phyloP scores from a whole-genome alignment of 2,113 vertebrate species.

The Rhinolophus ferrumequinum region DNA sequence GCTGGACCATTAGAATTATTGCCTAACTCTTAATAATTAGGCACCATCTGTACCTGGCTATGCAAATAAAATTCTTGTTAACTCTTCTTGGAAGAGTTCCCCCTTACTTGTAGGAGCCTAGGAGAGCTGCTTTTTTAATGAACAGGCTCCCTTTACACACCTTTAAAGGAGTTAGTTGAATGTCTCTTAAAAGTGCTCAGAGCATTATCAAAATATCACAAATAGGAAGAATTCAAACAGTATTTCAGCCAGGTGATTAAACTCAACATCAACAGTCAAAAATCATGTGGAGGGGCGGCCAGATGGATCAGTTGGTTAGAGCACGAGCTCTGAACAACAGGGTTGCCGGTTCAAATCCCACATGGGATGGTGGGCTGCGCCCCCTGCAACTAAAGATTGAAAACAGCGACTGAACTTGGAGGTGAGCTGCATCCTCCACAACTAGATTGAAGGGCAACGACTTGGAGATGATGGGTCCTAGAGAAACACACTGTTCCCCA shows the following conservation, averaged over 20 bases:
- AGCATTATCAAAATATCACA: slow-evolving; percentile 62
- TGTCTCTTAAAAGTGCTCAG: slow-evolving; percentile 15
- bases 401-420: too few relatives aligned
- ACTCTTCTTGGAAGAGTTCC: not conserved
- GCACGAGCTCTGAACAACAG: too few relatives aligned
- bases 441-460: too few relatives aligned
- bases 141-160: not conserved
- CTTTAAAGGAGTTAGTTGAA: slow-evolving; percentile 52
- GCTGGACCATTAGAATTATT: slow-evolving; percentile 25
- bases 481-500: too few relatives aligned
- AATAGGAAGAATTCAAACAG: not conserved
- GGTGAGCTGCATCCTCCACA: too few relatives aligned
- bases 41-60: not conserved
- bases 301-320: too few relatives aligned
- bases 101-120: not conserved
- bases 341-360: too few relatives aligned
- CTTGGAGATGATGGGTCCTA: too few relatives aligned
- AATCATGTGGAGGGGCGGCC: not conserved
- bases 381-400: too few relatives aligned
- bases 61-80: not conserved
- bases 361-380: too few relatives aligned
- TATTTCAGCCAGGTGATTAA: not conserved
- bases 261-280: not conserved
- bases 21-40: not conserved
- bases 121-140: not conserved